A percentile compares a stretch with the other conserved stretches of the same genome.
These are phyloP conservation scores for Macrophya alboannulata DNA, from an alignment of 2,888 invertebrate genomes.

Conservation along the genomic window DNA sequence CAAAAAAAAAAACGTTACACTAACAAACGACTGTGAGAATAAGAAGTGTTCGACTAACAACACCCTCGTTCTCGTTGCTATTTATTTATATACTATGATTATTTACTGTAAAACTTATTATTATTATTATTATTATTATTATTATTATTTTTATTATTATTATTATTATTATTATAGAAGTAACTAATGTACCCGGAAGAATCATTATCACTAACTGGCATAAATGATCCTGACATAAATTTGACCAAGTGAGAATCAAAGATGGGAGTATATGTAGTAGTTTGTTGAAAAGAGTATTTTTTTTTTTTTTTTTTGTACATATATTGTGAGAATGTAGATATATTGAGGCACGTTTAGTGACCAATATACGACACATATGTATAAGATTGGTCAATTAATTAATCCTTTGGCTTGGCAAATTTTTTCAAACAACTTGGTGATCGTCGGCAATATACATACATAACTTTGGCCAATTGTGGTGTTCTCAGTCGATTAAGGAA, in stretches of 20 bases:
- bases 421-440: conserved; percentile 12
- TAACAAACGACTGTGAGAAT: conserved; percentile 48
- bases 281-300: background rate
- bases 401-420: conserved; percentile 16
- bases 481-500: background rate
- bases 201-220: background rate
- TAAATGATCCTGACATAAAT: conserved; percentile 20
- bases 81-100: conserved; percentile 69
- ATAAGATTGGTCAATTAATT: background rate
- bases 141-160: conserved; percentile 31
- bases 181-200: conserved; percentile 26
- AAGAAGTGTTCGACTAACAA: conserved; percentile 44
- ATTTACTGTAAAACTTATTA: conserved; percentile 39
- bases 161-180: conserved; percentile 38
- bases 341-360: conserved; percentile 39
- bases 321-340: conserved; percentile 62
- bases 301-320: conserved; percentile 65
- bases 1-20: conserved; percentile 22
- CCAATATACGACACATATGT: conserved; percentile 10
- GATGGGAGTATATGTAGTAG: background rate
- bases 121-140: conserved; percentile 42
- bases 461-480: background rate
- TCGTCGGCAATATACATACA: background rate
- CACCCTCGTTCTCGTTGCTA: conserved; percentile 66
- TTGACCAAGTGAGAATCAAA: background rate